Evolutionary conservation across 2,888 invertebrate species (phyloP), one percentile per base, ranked within the genome.

Genomic region (Glaucopsyche alexis): DNA sequence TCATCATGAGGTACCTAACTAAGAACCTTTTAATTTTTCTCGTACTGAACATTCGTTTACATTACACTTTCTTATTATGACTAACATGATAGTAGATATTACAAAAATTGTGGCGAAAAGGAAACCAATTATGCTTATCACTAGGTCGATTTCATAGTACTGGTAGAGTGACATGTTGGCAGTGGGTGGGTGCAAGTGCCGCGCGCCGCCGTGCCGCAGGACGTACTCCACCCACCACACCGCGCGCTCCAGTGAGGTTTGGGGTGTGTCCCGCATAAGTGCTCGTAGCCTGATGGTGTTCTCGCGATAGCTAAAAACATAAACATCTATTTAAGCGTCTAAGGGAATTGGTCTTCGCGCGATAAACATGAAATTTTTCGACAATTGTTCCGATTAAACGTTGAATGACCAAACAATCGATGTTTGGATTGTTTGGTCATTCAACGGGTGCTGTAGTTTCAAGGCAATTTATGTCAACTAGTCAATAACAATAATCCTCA

Each of bases 161-260:
- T 55, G 42, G 42, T 55, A 55, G 42, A 49, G 14, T 9, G 71
- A 7, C 13, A 71, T 50, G 71, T 52, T 11, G 40, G 74, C 74
- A 19, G 71, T 65, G 2, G 72, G 74, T 8, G 72, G 40, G 9
- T 4, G 5, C 16, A 45, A 79, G 79, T 14, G 77, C 75, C 6
- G 80, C 11, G 79, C 79, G 7, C 82, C 80, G 16, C 77, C 77
- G 71, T 81, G 81, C 0, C 80, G 76, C 19, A 81, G 75, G 13
- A 80, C 78, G 73, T 80, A 76, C 72, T 81, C 81, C 6, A 76
- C 79, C 81, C 82, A 83, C 82, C 83, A 83, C 7, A 83, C 75
- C 7, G 81, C 79, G 1, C 81, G 80, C 49, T 83, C 80, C 5
- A 84, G 49, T 0, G 79, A 71, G 0, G 74, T 42, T 45, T 78